These are phyloP conservation scores for Rhinichthys klamathensis DNA, from an alignment of 2,113 vertebrate species.

Conservation along the genomic window DNA sequence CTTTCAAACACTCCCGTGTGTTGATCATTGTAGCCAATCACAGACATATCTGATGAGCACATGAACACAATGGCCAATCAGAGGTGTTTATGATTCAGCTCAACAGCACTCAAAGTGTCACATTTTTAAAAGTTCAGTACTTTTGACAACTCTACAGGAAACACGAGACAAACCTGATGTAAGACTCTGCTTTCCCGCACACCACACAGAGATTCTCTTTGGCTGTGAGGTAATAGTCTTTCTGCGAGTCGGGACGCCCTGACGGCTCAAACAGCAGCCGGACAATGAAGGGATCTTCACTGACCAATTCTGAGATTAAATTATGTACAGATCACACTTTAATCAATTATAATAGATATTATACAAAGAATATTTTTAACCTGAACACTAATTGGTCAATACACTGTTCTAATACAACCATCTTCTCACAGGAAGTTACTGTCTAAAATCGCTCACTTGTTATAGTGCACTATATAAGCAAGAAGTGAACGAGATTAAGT, in stretches of 20 bases:
- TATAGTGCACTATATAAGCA: too few species aligned
- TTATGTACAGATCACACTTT: not conserved
- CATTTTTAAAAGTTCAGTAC: too few species aligned
- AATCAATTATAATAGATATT: not conserved
- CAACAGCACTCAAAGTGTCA: too few species aligned
- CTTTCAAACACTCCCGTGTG: too few species aligned
- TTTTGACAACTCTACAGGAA: not conserved
- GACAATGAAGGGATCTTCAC: constrained; percentile 91
- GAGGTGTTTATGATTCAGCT: too few species aligned
- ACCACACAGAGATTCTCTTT: constrained; percentile 97
- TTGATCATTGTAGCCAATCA: too few species aligned
- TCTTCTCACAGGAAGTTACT: not conserved
- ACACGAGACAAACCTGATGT: constrained; percentile 84
- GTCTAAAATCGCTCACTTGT: too few species aligned
- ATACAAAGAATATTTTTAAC: not conserved
- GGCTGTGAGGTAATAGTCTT: constrained; percentile 93
- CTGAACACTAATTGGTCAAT: not conserved
- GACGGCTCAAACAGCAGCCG: constrained; percentile 93
- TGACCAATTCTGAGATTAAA: constrained; percentile 82
- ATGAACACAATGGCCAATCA: too few species aligned
- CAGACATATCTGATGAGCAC: too few species aligned
- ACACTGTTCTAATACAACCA: not conserved
- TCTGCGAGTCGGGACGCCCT: constrained; percentile 91
- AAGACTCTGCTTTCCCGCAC: constrained; percentile 93
- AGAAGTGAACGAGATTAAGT: too few species aligned